Base-by-base conservation (phyloP, 2,113 vertebrate species). In the Talpa occidentalis region DNA sequence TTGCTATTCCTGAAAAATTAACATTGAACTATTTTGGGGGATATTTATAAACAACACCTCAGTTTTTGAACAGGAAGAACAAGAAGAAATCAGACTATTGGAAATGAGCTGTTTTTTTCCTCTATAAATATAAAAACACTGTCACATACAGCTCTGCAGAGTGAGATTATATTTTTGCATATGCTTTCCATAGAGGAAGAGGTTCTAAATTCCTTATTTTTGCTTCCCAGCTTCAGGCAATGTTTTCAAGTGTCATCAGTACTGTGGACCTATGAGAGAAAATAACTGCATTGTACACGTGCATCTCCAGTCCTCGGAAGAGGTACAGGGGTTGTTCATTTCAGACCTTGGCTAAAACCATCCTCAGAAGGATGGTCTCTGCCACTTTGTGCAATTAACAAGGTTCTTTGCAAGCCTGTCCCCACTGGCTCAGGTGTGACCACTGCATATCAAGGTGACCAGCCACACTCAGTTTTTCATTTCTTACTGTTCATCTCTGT, bases 1-100 rank as follows among this genome's bases (percentile, higher is more conserved):
- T 82, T 69, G 30, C 44, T 85, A 44, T 44, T 86, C 30, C 62
- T 9, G 1, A 91, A 94, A 82, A 93, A 84, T 24, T 64, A n/a
- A 37, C 76, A 90, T 30, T 35, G 60, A 90, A 52, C 40, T 74
- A 79, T 79, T 92, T 91, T 42, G n/a, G n/a, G 4, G 30, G 2
- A 30, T 93, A 89, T 93, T 95, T 96, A 84, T 85, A 93, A 86
- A 83, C 79, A 93, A 66, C 94, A 82, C 78, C 93, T 54, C 73
- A 85, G 64, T 62, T 92, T 90, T n/a, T 86, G 90, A 94, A 69
- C 66, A 92, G 49, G 62, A 81, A 94, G 62, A 91, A 62, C 59
- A 32, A 32, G 35, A 87, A 60, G 74, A 70, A 64, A 77, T 83
- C 47, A 90, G 54, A 90, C 37, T 89, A 93, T 81, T 7, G 44